These are phyloP conservation scores for Azemiops feae DNA, from an alignment of 2,113 vertebrate genomes.

Conservation along the genomic window DNA sequence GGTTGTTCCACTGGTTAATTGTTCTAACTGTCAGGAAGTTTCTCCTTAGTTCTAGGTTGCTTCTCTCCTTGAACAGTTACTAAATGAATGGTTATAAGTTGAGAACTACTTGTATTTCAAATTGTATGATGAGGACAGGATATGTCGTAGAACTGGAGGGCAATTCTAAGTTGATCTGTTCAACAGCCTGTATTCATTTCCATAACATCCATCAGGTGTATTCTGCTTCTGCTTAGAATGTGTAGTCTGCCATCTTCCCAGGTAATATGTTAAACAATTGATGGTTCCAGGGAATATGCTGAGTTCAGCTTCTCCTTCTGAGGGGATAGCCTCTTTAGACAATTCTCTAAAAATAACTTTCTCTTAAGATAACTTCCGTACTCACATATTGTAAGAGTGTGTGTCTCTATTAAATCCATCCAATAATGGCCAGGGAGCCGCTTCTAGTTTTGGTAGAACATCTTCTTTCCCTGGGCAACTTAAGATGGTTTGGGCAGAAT, in stretches of 20 bases:
- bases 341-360: background rate
- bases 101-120: background rate
- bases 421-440: background rate
- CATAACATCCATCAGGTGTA: background rate
- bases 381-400: background rate
- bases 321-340: background rate
- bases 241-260: background rate
- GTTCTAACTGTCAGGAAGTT: too few relatives aligned
- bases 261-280: background rate
- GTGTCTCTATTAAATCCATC: background rate
- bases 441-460: background rate
- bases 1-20: too few relatives aligned
- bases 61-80: background rate
- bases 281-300: background rate
- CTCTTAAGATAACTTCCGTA: background rate
- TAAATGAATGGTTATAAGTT: background rate
- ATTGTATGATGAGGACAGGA: background rate
- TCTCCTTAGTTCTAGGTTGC: too few relatives aligned
- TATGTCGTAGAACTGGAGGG: background rate
- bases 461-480: background rate
- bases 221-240: background rate
- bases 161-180: background rate
- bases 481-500: background rate
- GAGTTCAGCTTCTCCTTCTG: background rate
- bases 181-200: background rate